Evolutionary conservation across 2,888 invertebrate genomes (phyloP), one percentile per base, ranked within the genome.

Genomic region (Andricus curvator): DNA sequence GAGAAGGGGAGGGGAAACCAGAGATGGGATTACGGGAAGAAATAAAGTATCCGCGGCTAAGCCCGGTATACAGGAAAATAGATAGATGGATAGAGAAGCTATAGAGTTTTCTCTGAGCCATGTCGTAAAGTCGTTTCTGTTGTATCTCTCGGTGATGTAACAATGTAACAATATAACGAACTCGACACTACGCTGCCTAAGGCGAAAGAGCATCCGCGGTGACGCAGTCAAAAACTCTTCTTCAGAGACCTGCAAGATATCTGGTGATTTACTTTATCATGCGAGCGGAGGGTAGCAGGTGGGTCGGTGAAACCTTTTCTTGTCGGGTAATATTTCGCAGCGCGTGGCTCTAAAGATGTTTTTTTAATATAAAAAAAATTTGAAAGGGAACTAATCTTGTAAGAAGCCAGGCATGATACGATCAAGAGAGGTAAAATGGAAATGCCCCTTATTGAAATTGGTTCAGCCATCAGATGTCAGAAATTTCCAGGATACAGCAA

Each of bases 281-380:
- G 9, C 48, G 4, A 9, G 25, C n/a, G 70, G 51, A 20, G 29
- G 70, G 70, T 29, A 70, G 25, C 70, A 70, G 70, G 29, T 70
- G 51, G 29, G 51, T 51, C 56, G 33, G 2, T n/a, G 51, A 74
- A 56, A 74, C 51, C 74, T 74, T 60, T 51, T 51, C 56, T 56
- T 33, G 13, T 22, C 29, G 33, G 37, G 33, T 60, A 74, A 74
- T 74, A 74, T 56, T 60, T 37, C 74, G n/a, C 33, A 22, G n/a
- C 22, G 22, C n/a, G 48, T 65, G 37, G 11, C n/a, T 51, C 22
- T 29, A 74, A 33, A 76, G 25, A 82, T 79, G 79, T 77, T 79
- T 80, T 80, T 80, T 80, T 77, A 80, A 77, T 80, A 80, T 70
- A 33, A 70, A 66, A 62, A 78, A 70, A 51, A 70, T 20, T 29